Base-by-base conservation (phyloP, 64 coral and sea anemone species). In the Porites lutea region DNA sequence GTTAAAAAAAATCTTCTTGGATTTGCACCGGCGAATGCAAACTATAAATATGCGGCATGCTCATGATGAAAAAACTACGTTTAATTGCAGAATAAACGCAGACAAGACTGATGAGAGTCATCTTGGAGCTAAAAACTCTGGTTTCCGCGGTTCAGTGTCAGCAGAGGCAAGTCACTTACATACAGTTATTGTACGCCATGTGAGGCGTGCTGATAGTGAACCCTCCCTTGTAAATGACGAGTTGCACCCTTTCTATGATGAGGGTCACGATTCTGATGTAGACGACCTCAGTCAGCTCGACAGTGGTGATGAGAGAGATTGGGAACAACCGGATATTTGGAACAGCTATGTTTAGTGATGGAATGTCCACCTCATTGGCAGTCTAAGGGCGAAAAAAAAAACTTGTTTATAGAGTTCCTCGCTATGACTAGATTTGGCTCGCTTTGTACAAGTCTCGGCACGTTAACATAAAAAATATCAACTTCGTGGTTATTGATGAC, bases 161-260 rank as follows among this genome's bases (percentile, higher is more conserved):
- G 15, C 43, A 61, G 79, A 65, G 37, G 14, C 79, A 3, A n/a
- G 44, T 48, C 15, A 69, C 44, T 68, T 68, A 48, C 63, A 67
- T 8, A 68, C 62, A 15, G 20, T n/a, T 46, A 84, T 84, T 19
- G 48, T 13, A 2, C 9, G 52, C 13, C 81, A 84, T 19, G 81
- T 84, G 18, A 68, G 6, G 48, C 81, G 59, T n/a, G 62, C 81
- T 4, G 81, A 84, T 63, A 84, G 81, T 47, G 46, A 84, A 9
- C 61, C 64, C 9, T 68, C 81, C 61, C 47, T 77, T 69, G 58
- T 82, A 69, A 54, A 66, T 87, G 91, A 93, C 58, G 91, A 93
- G 20, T 55, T 87, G 3, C 74, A 46, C 23, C 74, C 64, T 2
- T 93, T 78, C 73, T n/a, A 59, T 48, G 72, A 93, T 20, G 91